Base-by-base conservation (phyloP, 2,888 invertebrate genomes). In the Heliconius sara region DNA sequence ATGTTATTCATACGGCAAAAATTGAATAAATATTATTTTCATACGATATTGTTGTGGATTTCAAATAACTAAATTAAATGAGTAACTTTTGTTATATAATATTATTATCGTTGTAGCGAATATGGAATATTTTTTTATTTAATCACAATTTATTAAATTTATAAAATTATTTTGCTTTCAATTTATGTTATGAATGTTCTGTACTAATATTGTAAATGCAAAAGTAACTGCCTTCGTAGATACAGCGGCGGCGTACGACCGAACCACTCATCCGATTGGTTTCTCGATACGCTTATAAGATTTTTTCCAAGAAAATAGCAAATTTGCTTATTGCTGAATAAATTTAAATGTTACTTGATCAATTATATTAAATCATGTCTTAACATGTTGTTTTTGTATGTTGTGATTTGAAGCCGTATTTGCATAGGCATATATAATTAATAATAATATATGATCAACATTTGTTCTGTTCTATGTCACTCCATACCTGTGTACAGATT, bases 211-310 rank as follows among this genome's bases (percentile, higher is more conserved):
- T 70, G 25, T 70, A 70, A 70, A 70, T 70, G 70, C 70, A 25
- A 70, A 70, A 70, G 27, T 70, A 39, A 43, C n/a, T 68, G 43
- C 25, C 3, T 22, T 52, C 10, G 22, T 10, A 30, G 43, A 47
- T 47, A 47, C 43, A 9, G 43, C 25, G 43, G 43, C 43, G 43
- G 70, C 70, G 47, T 47, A 70, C 70, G 43, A 70, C 25, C 43
- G 19, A 70, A 70, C 70, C 70, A 70, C 70, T 70, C 43, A 70
- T 70, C 70, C 25, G 70, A 70, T 70, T 70, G 70, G 70, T 70
- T 70, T 70, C 70, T 70, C 25, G 16, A 47, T 19, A 47, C 43
- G 43, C 39, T 39, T 25, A 16, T 47, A 70, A 70, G 19, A 6
- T 27, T 68, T 43, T 68, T 47, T 47, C 16, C 25, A 43, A 25